Conservation (phyloP, 2,113 vertebrate species). For the Brachyhypopomus gauderio region DNA sequence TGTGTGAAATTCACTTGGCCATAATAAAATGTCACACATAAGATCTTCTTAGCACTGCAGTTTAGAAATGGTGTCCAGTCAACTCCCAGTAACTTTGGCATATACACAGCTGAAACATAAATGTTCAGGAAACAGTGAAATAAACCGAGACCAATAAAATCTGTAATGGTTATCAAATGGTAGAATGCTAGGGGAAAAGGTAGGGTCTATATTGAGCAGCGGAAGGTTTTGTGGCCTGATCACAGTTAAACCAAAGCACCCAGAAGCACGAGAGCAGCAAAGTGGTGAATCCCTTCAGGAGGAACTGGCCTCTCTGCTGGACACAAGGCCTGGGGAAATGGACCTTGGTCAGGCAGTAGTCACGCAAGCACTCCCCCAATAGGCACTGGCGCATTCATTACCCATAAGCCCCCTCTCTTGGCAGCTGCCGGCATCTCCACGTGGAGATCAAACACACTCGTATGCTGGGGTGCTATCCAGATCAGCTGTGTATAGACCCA, state of each 20-base stretch:
- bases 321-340: neutral
- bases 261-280: neutral
- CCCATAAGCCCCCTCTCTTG: constrained; percentile 44
- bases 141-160: neutral
- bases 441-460: constrained; percentile 51
- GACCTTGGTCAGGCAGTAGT: constrained; percentile 42
- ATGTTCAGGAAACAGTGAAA: neutral
- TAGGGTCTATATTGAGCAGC: neutral
- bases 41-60: too few species aligned
- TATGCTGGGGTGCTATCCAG: constrained; percentile 29
- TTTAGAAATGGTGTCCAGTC: too few species aligned
- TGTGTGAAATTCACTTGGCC: too few species aligned
- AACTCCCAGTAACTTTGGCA: too few species aligned
- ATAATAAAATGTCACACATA: too few species aligned
- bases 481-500: too few species aligned
- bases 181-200: neutral
- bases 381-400: constrained; percentile 45
- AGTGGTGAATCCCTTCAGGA: neutral
- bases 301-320: neutral
- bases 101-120: neutral
- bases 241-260: neutral
- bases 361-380: constrained; percentile 38
- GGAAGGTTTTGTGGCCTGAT: neutral
- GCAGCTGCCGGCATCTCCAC: constrained; percentile 14
- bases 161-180: neutral